Conservation (phyloP, 2,888 invertebrate genomes). For the Lasioglossum calceatum region DNA sequence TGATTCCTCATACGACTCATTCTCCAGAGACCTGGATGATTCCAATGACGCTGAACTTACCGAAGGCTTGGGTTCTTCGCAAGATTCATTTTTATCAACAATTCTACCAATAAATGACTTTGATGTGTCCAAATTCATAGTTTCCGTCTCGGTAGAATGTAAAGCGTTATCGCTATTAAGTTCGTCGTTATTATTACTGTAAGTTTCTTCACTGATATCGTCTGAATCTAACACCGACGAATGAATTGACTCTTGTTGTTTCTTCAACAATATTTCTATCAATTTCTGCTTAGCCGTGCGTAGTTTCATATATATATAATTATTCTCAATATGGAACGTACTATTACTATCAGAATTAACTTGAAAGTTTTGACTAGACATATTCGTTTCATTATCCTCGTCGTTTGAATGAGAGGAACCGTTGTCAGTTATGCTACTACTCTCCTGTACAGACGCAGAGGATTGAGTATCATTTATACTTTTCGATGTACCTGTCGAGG, state of each 20-base stretch:
- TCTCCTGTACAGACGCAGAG: neutral
- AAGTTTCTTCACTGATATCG: conserved; percentile 34
- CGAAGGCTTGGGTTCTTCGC: neutral
- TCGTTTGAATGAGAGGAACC: neutral
- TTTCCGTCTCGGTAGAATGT: conserved; percentile 1
- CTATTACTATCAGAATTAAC: neutral
- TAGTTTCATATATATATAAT: neutral
- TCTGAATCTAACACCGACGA: conserved; percentile 55
- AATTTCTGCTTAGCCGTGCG: neutral
- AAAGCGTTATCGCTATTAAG: neutral
- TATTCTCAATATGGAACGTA: neutral
- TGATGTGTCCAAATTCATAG: neutral
- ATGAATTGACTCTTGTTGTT: neutral
- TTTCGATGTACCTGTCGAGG: neutral
- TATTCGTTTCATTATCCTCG: neutral
- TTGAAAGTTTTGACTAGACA: neutral
- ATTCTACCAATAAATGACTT: neutral
- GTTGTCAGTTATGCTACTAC: neutral
- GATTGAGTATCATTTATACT: neutral
- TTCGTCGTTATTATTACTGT: neutral
- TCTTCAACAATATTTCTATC: conserved; percentile 17
- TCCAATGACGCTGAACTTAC: neutral
- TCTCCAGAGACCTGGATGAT: neutral
- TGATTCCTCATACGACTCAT: neutral
- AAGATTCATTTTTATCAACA: neutral